These are phyloP conservation scores for Onychostoma macrolepis DNA, from an alignment of 2,113 vertebrate genomes.

Conservation along the genomic window DNA sequence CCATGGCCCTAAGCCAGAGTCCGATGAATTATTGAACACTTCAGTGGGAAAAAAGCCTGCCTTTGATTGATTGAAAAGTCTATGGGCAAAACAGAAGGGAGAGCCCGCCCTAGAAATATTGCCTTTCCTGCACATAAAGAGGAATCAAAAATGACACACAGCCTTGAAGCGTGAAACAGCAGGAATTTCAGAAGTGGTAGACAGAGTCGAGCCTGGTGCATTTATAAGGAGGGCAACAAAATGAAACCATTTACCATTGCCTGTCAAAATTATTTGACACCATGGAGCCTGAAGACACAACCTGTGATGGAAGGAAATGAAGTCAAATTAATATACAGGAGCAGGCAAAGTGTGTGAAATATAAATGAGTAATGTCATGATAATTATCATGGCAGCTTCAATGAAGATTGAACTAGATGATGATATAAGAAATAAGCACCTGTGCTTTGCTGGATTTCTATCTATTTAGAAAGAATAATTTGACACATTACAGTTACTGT, in stretches of 20 bases:
- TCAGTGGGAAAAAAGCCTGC: conserved; percentile 56
- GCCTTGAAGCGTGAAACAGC: conserved; percentile 45
- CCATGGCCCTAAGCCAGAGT: conserved; percentile 61
- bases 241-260: conserved; percentile 45
- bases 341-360: background rate
- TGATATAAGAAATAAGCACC: background rate
- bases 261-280: conserved; percentile 54
- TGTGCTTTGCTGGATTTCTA: background rate
- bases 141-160: conserved; percentile 47
- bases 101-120: conserved; percentile 48
- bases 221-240: conserved; percentile 41
- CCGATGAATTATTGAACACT: conserved; percentile 68
- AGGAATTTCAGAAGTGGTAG: conserved; percentile 39
- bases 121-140: conserved; percentile 43
- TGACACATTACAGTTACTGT: background rate
- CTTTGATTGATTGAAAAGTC: conserved; percentile 63
- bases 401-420: background rate
- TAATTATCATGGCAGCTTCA: conserved; percentile 14
- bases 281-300: conserved; percentile 33
- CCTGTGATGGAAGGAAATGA: conserved; percentile 26
- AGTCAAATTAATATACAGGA: conserved; percentile 32
- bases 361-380: conserved; percentile 17
- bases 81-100: conserved; percentile 53
- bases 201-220: conserved; percentile 39
- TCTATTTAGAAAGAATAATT: background rate